Percentiles rank a stretch among this genome's conserved stretches.
Evolutionary conservation across 2,113 vertebrate genomes (phyloP).

Genomic region (Atlantisia rogersi): DNA sequence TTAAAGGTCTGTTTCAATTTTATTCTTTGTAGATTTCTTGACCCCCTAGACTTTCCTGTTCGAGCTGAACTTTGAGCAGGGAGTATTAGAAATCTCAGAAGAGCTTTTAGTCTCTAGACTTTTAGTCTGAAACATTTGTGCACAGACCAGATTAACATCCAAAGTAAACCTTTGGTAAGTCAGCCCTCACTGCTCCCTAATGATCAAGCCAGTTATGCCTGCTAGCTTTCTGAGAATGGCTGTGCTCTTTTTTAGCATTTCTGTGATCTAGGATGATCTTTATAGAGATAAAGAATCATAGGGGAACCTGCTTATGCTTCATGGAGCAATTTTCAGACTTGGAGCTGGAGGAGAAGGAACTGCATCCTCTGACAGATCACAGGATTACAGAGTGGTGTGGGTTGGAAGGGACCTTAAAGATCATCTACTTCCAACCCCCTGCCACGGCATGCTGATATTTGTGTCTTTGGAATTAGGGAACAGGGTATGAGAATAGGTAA

Average conservation of each 20-base stretch:
- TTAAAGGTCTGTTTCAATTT: neutral
- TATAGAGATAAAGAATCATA: neutral
- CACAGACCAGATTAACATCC: neutral
- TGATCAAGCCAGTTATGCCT: neutral
- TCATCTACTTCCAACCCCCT: too few relatives aligned
- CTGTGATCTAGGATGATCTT: neutral
- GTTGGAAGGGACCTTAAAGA: too few relatives aligned
- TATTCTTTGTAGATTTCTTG: neutral
- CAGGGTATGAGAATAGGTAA: conserved; percentile 3
- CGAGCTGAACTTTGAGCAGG: neutral
- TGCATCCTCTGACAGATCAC: neutral
- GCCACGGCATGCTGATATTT: neutral
- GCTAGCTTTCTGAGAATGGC: neutral
- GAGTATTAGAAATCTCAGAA: neutral
- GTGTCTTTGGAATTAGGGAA: neutral
- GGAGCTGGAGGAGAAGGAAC: neutral
- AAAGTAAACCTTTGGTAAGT: neutral
- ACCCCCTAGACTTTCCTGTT: neutral
- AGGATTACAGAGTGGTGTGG: too few relatives aligned
- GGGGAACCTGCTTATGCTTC: neutral
- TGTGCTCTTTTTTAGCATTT: neutral
- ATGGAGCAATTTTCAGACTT: neutral
- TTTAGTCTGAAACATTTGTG: neutral
- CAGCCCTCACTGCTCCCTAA: neutral
- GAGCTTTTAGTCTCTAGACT: neutral